Evolutionary conservation across 2,113 vertebrate genomes (phyloP).

Genomic region (Myotis yumanensis): DNA sequence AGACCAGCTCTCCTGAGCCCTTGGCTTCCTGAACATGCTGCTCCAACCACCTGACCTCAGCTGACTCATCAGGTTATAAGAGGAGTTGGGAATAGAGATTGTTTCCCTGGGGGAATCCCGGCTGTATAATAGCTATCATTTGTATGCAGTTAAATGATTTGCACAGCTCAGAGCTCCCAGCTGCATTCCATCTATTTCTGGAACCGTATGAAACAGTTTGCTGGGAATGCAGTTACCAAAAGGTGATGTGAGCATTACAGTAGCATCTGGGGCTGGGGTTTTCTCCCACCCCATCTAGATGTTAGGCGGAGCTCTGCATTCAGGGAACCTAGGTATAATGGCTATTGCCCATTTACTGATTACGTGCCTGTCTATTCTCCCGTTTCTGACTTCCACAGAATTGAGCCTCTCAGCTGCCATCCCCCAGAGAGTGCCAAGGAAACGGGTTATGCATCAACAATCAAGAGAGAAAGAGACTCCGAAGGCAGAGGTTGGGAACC

Average conservation of each 20-base stretch:
- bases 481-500: background rate
- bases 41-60: constrained; percentile 52
- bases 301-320: background rate
- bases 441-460: constrained; percentile 36
- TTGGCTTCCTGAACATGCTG: background rate
- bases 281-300: background rate
- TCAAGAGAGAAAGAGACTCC: constrained; percentile 28
- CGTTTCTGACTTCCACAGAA: background rate
- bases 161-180: constrained; percentile 45
- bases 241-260: background rate
- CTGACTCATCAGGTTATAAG: constrained; percentile 66
- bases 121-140: constrained; percentile 67
- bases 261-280: background rate
- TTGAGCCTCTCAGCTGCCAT: background rate
- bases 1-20: background rate
- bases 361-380: background rate
- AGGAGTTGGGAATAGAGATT: constrained; percentile 51
- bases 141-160: constrained; percentile 66
- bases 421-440: background rate
- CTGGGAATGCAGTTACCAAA: constrained; percentile 30
- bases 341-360: background rate
- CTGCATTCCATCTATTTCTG: constrained; percentile 67
- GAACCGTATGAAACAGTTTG: constrained; percentile 3
- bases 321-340: background rate
- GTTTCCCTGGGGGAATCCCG: constrained; percentile 62